Base-by-base conservation (phyloP, 2,113 vertebrate species). In the Pipa parva region DNA sequence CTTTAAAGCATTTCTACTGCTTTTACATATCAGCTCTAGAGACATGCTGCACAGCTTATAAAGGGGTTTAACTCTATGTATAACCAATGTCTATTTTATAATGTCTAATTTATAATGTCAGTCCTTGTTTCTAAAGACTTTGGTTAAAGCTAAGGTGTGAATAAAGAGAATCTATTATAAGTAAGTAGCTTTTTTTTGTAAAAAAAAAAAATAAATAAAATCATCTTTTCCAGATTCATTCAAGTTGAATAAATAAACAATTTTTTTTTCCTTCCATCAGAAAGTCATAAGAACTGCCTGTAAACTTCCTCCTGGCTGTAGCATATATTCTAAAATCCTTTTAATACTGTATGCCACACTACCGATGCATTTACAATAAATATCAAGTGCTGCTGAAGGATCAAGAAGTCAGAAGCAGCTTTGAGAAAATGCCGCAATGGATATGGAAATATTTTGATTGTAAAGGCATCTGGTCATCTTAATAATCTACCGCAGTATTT, bases 181-280 rank as follows among this genome's bases (percentile, higher is more conserved):
- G 54, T 50, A 76, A 80, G n/a, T n/a, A n/a, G n/a, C n/a, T n/a
- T n/a, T n/a, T n/a, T n/a, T 60, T 76, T 71, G 22, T 72, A 76
- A 80, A 81, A 71, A 18, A 72, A 78, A 80, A 77, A 76, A 73
- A 20, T 27, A 13, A 12, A 77, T n/a, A n/a, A n/a, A 81, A 81
- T 78, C 72, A 61, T 75, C 77, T 74, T 85, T 82, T 85, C 79
- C 65, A 65, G 61, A 80, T 72, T 67, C 75, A 76, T 80, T 77
- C 48, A 39, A 75, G 70, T 1, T 72, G 59, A 26, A 78, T 75
- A 77, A 73, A 72, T 72, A 73, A 83, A 80, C 52, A 73, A 79
- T 48, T 24, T 48, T 51, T 25, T 17, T 29, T 71, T 48, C 21
- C 0, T 0, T 51, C 78, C 79, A 73, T 74, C 64, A 77, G 73